These are phyloP conservation scores for Ochropleura leucogaster DNA, from an alignment of 2,888 invertebrate genomes.

Conservation along the genomic window DNA sequence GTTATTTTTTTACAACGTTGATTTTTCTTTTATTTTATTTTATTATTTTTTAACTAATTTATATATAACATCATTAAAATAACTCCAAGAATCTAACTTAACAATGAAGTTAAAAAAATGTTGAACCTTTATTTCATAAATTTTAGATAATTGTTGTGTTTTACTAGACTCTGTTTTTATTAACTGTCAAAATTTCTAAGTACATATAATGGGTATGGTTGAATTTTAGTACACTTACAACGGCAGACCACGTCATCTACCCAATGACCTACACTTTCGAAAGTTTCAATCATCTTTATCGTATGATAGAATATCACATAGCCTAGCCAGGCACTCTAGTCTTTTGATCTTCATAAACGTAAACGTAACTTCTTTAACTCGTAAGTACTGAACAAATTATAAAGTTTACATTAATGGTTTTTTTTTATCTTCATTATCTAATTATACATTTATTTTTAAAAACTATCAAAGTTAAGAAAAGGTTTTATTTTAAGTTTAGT, in stretches of 20 bases:
- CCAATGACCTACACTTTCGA: too few relatives aligned
- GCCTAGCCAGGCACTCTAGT: not conserved
- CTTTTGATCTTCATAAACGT: conserved; percentile 4
- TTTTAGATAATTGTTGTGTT: not conserved
- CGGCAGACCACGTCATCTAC: too few relatives aligned
- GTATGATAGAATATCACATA: not conserved
- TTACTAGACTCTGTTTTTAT: not conserved
- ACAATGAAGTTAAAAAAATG: too few relatives aligned
- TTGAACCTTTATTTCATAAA: not conserved
- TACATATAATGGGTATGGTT: not conserved
- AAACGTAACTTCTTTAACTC: not conserved
- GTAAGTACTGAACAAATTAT: conserved; percentile 1
- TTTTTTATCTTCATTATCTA: not conserved
- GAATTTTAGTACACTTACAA: too few relatives aligned
- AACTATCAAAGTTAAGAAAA: not conserved
- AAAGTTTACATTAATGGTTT: not conserved
- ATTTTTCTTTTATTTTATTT: too few relatives aligned
- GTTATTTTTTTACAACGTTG: not conserved
- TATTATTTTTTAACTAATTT: too few relatives aligned
- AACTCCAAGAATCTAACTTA: too few relatives aligned
- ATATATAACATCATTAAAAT: too few relatives aligned
- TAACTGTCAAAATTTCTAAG: not conserved
- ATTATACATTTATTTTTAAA: not conserved
- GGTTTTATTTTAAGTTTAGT: not conserved
- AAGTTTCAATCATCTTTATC: not conserved